A percentile compares a stretch with the other conserved stretches of the same genome.
These are phyloP conservation scores for Suillia variegata DNA, from an alignment of 2,888 invertebrate genomes.

Conservation along the genomic window DNA sequence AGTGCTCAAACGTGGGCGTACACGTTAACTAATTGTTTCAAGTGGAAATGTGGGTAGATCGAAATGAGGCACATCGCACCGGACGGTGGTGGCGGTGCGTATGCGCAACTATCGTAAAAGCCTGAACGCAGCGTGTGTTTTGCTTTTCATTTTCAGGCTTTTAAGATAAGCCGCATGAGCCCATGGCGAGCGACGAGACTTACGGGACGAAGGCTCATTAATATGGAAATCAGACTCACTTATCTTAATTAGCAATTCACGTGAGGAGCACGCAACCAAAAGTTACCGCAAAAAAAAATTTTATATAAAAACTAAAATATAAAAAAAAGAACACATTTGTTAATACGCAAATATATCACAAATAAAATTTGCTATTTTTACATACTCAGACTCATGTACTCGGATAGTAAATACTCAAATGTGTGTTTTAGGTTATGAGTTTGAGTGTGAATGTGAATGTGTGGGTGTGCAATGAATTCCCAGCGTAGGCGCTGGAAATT, in stretches of 20 bases:
- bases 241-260: conserved; percentile 49
- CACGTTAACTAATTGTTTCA: not conserved
- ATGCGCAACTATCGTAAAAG: not conserved
- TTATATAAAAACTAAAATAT: too few relatives aligned
- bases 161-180: not conserved
- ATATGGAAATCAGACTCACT: conserved; percentile 53
- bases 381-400: not conserved
- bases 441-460: too few relatives aligned
- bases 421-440: too few relatives aligned
- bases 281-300: too few relatives aligned
- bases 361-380: not conserved
- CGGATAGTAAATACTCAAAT: too few relatives aligned
- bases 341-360: not conserved
- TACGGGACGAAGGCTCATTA: conserved; percentile 30
- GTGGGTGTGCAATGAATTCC: too few relatives aligned
- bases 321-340: not conserved
- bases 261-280: conserved; percentile 19
- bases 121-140: not conserved
- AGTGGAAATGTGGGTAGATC: too few relatives aligned
- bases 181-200: not conserved
- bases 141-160: not conserved
- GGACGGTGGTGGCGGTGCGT: not conserved
- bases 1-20: not conserved
- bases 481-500: conserved; percentile 9
- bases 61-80: not conserved